phyloP scores from a whole-genome alignment of 2,113 vertebrate species.

The Gallinago jamesoni region DNA sequence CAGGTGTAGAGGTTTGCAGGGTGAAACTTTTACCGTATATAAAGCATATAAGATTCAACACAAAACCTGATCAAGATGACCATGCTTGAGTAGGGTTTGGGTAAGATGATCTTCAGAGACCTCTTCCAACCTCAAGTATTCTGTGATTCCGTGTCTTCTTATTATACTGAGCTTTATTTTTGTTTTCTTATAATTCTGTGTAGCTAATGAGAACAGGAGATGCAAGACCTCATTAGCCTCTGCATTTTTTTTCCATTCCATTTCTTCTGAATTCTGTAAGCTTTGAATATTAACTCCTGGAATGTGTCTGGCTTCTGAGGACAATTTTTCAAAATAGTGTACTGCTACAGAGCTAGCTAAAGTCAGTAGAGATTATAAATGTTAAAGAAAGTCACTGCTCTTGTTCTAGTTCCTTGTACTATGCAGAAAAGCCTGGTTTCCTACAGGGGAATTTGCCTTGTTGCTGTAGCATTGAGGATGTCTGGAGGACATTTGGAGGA shows the following conservation, averaged over 20 bases:
- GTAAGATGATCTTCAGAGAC: not conserved
- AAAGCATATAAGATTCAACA: fast-evolving
- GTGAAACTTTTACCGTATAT: not conserved
- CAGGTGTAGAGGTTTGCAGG: not conserved
- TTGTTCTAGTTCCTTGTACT: not conserved
- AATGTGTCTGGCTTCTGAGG: not conserved
- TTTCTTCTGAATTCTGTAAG: not conserved
- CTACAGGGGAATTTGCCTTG: not conserved
- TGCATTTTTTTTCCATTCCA: not conserved
- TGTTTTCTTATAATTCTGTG: not conserved
- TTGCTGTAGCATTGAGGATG: not conserved
- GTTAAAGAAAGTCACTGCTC: not conserved
- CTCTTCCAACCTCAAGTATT: not conserved
- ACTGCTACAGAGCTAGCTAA: not conserved
- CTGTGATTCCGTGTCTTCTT: not conserved
- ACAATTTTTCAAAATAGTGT: not conserved
- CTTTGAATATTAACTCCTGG: not conserved
- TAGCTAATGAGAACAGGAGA: not conserved
- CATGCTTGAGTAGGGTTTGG: not conserved
- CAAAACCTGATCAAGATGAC: not conserved
- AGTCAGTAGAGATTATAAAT: not conserved
- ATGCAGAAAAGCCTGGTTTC: not conserved
- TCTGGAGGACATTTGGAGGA: not conserved
- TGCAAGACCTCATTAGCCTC: not conserved
- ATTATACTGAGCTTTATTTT: not conserved